Conservation (phyloP, 1,140 invertebrate species). For the Rhizoglyphus robini region DNA sequence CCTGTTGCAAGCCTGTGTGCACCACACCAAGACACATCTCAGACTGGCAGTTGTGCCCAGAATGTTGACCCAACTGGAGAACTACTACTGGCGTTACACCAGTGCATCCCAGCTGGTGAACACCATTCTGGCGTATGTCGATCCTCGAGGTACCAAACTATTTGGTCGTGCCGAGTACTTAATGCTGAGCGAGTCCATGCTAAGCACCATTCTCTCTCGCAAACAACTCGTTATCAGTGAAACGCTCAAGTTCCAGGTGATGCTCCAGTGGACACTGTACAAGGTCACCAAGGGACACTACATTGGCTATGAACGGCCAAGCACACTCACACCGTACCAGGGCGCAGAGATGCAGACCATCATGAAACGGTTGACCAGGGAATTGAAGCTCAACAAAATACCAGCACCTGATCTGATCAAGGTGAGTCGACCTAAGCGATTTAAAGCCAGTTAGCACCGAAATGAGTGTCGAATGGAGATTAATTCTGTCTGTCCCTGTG, state of each 20-base stretch:
- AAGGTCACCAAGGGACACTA: slow-evolving; percentile 31
- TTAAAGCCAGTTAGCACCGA: too few relatives aligned
- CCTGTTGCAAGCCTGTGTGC: slow-evolving; percentile 80
- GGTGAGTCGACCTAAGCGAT: slow-evolving; percentile 38
- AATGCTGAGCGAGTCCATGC: slow-evolving; percentile 79
- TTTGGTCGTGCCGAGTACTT: slow-evolving; percentile 70
- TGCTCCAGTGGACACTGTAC: slow-evolving; percentile 62
- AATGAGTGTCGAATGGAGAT: too few relatives aligned
- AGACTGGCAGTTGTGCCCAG: slow-evolving; percentile 63
- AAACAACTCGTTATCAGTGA: slow-evolving; percentile 64
- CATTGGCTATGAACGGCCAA: slow-evolving; percentile 42
- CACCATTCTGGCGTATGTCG: slow-evolving; percentile 80
- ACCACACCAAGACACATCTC: slow-evolving; percentile 83
- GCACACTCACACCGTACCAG: background rate
- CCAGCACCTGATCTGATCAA: slow-evolving; percentile 82
- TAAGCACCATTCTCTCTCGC: slow-evolving; percentile 80
- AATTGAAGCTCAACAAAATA: slow-evolving; percentile 76
- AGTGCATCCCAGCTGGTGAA: slow-evolving; percentile 82
- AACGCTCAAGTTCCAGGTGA: slow-evolving; percentile 82
- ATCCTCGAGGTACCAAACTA: slow-evolving; percentile 59
- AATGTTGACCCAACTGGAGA: slow-evolving; percentile 80
- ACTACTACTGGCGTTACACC: slow-evolving; percentile 88
- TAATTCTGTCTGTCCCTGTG: background rate
- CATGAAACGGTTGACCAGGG: slow-evolving; percentile 52
- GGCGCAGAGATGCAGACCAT: slow-evolving; percentile 8